phyloP scores from a whole-genome alignment of 2,113 vertebrate species.

The Serinus canaria region DNA sequence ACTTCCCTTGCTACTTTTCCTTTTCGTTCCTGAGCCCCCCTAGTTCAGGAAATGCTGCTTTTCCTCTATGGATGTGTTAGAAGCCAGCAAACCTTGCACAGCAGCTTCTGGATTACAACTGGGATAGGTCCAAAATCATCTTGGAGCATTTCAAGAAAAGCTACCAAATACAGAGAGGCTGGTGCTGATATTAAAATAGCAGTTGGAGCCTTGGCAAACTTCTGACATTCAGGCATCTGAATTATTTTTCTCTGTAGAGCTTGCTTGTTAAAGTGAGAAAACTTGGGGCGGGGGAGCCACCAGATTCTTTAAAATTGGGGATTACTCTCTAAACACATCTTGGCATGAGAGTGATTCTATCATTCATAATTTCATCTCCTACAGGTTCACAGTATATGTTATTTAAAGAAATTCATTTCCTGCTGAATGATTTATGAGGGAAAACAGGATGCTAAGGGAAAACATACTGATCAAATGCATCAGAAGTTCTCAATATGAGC shows the following conservation, averaged over 20 bases:
- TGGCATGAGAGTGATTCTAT: conserved; percentile 1
- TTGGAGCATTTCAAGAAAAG: neutral
- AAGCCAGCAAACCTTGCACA: neutral
- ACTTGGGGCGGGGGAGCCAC: neutral
- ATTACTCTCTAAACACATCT: conserved; percentile 3
- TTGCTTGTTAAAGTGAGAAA: neutral
- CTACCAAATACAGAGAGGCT: neutral
- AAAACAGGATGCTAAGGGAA: neutral
- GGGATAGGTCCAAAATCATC: neutral
- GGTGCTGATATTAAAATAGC: neutral
- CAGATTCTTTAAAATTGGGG: neutral
- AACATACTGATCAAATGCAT: conserved; percentile 26
- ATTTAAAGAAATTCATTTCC: conserved; percentile 30
- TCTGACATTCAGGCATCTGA: neutral
- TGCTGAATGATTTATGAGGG: conserved; percentile 8
- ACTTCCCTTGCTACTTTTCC: neutral
- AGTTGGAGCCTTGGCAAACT: neutral
- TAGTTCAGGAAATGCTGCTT: neutral
- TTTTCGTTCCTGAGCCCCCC: fast-evolving
- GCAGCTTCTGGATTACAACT: neutral
- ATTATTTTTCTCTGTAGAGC: neutral
- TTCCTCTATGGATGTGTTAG: neutral
- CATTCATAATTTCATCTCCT: conserved; percentile 38
- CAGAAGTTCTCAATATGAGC: conserved; percentile 50
- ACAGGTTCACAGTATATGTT: conserved; percentile 30